Evolutionary conservation across 1,140 invertebrate genomes (phyloP).

Genomic region (Nebria ingens): DNA sequence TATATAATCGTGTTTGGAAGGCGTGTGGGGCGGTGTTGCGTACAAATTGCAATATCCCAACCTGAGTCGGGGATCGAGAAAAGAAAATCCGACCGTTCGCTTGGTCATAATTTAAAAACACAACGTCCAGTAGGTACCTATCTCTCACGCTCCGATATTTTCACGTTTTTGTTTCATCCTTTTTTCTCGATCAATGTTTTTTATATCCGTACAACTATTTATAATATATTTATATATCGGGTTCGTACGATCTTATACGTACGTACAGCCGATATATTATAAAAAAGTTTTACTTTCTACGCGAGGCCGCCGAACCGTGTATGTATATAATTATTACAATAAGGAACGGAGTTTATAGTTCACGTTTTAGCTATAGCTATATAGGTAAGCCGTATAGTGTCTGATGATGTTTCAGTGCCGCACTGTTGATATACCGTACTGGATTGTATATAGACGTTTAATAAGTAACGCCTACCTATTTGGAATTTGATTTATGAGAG

Average conservation of each 20-base stretch:
- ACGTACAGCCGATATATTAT: background rate
- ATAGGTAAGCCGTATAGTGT: too few relatives aligned
- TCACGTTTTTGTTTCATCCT: background rate
- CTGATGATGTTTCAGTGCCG: background rate
- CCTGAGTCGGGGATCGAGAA: background rate
- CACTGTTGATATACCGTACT: slow-evolving; percentile 14
- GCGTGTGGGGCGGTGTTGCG: background rate
- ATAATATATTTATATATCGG: slow-evolving; percentile 10
- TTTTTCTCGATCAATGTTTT: background rate
- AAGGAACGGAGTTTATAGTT: slow-evolving; percentile 7
- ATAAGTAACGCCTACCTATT: slow-evolving; percentile 36
- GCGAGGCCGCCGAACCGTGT: slow-evolving; percentile 3
- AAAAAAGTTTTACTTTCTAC: slow-evolving; percentile 33
- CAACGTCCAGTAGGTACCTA: background rate
- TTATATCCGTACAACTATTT: slow-evolving; percentile 6
- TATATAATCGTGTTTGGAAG: too few relatives aligned
- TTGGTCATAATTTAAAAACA: slow-evolving; percentile 2
- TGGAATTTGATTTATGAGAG: slow-evolving; percentile 36
- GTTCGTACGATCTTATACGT: background rate
- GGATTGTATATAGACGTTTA: slow-evolving; percentile 23
- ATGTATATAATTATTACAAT: slow-evolving; percentile 6
- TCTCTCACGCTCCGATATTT: slow-evolving; percentile 9
- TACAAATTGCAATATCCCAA: slow-evolving; percentile 1
- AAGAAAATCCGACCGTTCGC: background rate
- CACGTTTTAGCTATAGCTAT: background rate